These are phyloP conservation scores for Dicerorhinus sumatrensis DNA, from an alignment of 2,113 vertebrate genomes.

Conservation along the genomic window DNA sequence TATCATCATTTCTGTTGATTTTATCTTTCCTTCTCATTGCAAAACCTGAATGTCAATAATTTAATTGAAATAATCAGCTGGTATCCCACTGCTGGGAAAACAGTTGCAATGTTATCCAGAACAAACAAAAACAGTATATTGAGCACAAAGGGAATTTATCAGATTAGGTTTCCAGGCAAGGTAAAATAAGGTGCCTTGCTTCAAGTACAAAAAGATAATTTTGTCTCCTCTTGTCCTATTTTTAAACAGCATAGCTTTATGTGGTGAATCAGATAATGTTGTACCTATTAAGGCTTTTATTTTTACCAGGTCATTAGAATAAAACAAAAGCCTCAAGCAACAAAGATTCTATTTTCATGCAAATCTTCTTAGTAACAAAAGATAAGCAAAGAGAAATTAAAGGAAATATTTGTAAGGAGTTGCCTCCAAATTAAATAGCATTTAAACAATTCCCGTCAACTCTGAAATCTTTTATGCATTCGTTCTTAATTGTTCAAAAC, in stretches of 20 bases:
- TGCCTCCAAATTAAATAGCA: slow-evolving; percentile 62
- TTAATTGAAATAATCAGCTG: slow-evolving; percentile 72
- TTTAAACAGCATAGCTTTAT: slow-evolving; percentile 67
- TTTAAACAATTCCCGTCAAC: slow-evolving; percentile 63
- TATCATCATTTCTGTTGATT: slow-evolving; percentile 34
- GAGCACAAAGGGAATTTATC: slow-evolving; percentile 46
- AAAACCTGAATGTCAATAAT: background rate
- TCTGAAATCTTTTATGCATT: slow-evolving; percentile 58
- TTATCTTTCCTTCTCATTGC: slow-evolving; percentile 50
- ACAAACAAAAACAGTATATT: slow-evolving; percentile 52
- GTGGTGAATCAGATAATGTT: slow-evolving; percentile 74
- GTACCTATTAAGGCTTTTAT: slow-evolving; percentile 80
- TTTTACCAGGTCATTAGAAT: slow-evolving; percentile 71
- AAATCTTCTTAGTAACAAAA: slow-evolving; percentile 76
- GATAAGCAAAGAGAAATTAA: slow-evolving; percentile 58
- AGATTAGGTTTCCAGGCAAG: slow-evolving; percentile 72
- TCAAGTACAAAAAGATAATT: slow-evolving; percentile 61
- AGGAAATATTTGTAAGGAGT: slow-evolving; percentile 22
- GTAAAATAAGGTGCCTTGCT: slow-evolving; percentile 71
- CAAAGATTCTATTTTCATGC: slow-evolving; percentile 73
- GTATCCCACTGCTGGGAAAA: background rate
- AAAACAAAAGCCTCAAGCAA: slow-evolving; percentile 72
- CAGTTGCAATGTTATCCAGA: slow-evolving; percentile 21
- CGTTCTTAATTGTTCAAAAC: slow-evolving; percentile 53
- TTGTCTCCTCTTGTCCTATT: slow-evolving; percentile 60